Conservation (phyloP, 2,797 vertebrate species). For the Lycodopsis pacificus region DNA sequence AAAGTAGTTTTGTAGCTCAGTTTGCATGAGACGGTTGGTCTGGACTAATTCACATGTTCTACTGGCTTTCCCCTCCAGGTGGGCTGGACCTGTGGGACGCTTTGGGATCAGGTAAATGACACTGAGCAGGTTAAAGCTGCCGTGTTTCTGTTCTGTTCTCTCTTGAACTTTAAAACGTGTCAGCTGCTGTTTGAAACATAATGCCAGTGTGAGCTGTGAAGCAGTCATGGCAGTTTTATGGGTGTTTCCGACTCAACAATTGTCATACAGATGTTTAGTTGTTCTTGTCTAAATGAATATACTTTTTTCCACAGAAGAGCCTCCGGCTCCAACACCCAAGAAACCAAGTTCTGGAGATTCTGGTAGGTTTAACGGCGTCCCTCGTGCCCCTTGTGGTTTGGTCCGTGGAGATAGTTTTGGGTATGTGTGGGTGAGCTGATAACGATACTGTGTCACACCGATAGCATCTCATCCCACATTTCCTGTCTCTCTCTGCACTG, state of each 20-base stretch:
- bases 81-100: not conserved
- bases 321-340: not conserved
- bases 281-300: not conserved
- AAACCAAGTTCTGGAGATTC: not conserved
- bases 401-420: too few relatives aligned
- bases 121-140: not conserved
- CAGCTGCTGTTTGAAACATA: too few relatives aligned
- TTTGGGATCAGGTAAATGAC: not conserved
- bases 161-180: not conserved
- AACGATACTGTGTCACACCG: too few relatives aligned
- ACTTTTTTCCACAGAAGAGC: not conserved
- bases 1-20: too few relatives aligned
- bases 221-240: not conserved
- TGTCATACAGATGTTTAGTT: not conserved
- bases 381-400: not conserved
- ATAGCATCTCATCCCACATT: too few relatives aligned
- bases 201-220: too few relatives aligned
- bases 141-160: not conserved
- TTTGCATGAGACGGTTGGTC: too few relatives aligned
- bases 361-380: not conserved
- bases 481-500: too few relatives aligned
- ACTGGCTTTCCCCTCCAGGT: not conserved
- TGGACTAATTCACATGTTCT: not conserved
- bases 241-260: too few relatives aligned
- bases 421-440: too few relatives aligned